Percentiles rank a stretch among this genome's conserved stretches.
These are phyloP conservation scores for Lasius fuliginosus DNA, from an alignment of 2,888 invertebrate genomes.

Conservation along the genomic window DNA sequence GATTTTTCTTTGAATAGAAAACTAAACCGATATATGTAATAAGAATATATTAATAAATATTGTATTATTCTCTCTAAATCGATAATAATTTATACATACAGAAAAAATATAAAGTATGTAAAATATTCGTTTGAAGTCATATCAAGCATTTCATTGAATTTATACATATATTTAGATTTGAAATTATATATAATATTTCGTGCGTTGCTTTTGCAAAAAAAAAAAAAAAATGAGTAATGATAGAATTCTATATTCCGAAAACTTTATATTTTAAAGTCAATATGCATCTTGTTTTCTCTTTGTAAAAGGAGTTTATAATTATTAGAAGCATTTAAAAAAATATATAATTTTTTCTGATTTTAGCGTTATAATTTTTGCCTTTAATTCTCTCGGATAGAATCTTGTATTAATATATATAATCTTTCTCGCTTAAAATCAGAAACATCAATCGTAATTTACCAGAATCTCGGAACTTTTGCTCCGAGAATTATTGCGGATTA, in stretches of 20 bases:
- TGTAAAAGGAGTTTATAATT: slow-evolving; percentile 1
- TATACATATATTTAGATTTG: not conserved
- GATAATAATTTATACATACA: slow-evolving; percentile 10
- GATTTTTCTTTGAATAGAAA: not conserved
- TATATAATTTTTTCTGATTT: not conserved
- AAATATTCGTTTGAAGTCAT: not conserved
- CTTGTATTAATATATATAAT: not conserved
- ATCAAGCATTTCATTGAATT: not conserved
- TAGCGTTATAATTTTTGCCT: not conserved
- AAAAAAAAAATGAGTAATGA: not conserved
- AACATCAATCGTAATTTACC: slow-evolving; percentile 35
- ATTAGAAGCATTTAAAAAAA: not conserved
- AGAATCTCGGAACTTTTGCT: slow-evolving; percentile 25
- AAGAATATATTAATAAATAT: not conserved
- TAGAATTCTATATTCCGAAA: not conserved
- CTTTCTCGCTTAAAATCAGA: slow-evolving; percentile 11
- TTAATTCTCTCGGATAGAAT: not conserved
- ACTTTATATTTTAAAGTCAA: not conserved
- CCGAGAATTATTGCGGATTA: slow-evolving; percentile 45
- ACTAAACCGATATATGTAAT: not conserved
- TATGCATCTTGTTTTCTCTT: not conserved
- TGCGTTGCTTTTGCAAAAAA: not conserved
- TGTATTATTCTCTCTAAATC: not conserved
- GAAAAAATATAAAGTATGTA: slow-evolving; percentile 4
- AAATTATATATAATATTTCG: not conserved